Percentiles rank a stretch among this genome's conserved stretches.
phyloP scores from a whole-genome alignment of 2,888 invertebrate genomes.

The Drosophila demipolita region DNA sequence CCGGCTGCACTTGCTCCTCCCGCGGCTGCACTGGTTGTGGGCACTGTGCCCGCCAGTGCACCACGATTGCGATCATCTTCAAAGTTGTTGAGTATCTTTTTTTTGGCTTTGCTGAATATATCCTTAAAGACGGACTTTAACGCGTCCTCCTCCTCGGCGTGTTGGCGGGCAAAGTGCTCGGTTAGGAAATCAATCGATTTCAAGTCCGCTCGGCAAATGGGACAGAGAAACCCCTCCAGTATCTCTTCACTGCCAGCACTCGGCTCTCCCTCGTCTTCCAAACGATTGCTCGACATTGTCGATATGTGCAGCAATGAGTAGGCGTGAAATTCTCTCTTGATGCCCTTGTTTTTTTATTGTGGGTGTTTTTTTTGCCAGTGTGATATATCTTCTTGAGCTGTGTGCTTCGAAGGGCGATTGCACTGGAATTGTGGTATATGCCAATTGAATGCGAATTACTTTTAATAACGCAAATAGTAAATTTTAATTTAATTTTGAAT shows the following conservation, averaged over 20 bases:
- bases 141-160: conserved; percentile 94
- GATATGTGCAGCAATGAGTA: conserved; percentile 30
- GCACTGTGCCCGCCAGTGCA: conserved; percentile 15
- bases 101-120: conserved; percentile 95
- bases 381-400: neutral
- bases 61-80: conserved; percentile 86
- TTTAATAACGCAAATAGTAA: conserved; percentile 1
- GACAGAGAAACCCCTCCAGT: conserved; percentile 97
- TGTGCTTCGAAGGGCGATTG: neutral
- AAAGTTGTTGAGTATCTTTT: conserved; percentile 91
- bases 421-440: neutral
- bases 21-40: conserved; percentile 6
- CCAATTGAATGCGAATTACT: neutral
- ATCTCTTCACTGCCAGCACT: conserved; percentile 87
- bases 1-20: conserved; percentile 12
- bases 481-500: conserved; percentile 44
- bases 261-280: conserved; percentile 76
- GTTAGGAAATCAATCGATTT: conserved; percentile 93
- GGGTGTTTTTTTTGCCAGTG: conserved; percentile 48
- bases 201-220: conserved; percentile 96
- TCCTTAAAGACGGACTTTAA: conserved; percentile 91
- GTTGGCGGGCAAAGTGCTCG: conserved; percentile 94
- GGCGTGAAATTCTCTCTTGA: conserved; percentile 5
- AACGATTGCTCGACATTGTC: conserved; percentile 77
- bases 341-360: conserved; percentile 28